A percentile compares a stretch with the other conserved stretches of the same genome.
Conservation (phyloP, 2,797 vertebrate species). For the Anguilla megastoma region DNA sequence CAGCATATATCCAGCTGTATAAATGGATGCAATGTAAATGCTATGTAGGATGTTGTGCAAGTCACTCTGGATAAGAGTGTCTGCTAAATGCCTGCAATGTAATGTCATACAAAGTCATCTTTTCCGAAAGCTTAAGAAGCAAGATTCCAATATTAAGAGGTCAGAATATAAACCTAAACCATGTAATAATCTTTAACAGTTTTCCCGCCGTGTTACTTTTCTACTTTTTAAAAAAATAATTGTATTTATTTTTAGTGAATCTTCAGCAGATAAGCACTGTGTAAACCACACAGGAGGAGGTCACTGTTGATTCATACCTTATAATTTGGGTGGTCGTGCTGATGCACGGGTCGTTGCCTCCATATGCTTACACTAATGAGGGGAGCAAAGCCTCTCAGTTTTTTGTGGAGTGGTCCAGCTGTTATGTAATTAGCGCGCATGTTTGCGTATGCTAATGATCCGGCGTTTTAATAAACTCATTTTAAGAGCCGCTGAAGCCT, state of each 20-base stretch:
- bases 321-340: slow-evolving; percentile 57
- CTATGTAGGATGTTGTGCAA: too few relatives aligned
- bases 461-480: slow-evolving; percentile 65
- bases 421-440: slow-evolving; percentile 65
- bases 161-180: background rate
- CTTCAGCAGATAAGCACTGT: slow-evolving; percentile 49
- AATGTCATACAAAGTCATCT: background rate
- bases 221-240: background rate
- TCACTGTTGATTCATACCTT: slow-evolving; percentile 52
- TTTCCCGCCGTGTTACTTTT: background rate
- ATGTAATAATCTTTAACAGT: background rate
- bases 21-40: too few relatives aligned
- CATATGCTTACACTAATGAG: slow-evolving; percentile 75
- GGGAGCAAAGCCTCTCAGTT: slow-evolving; percentile 63
- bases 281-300: slow-evolving; percentile 43
- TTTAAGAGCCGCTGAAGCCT: slow-evolving; percentile 59
- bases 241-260: slow-evolving; percentile 38
- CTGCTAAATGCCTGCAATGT: too few relatives aligned
- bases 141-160: background rate
- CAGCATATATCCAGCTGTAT: too few relatives aligned
- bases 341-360: slow-evolving; percentile 55
- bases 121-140: background rate
- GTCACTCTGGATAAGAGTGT: too few relatives aligned
- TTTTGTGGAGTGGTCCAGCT: slow-evolving; percentile 60
- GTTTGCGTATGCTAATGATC: slow-evolving; percentile 71